Evolutionary conservation across 2,797 vertebrate species (phyloP).

Genomic region (Squalus acanthias): DNA sequence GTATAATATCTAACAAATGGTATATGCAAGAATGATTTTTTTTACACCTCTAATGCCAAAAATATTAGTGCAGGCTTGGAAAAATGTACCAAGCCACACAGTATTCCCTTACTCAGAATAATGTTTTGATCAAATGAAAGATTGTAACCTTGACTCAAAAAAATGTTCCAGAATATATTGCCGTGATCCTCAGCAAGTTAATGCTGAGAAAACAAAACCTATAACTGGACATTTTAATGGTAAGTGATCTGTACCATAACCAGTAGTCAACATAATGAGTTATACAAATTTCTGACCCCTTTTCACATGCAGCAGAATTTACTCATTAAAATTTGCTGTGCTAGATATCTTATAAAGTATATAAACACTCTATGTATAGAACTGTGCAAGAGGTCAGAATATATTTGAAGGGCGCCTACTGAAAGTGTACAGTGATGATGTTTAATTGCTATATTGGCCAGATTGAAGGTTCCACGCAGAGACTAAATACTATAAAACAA

Average conservation of each 20-base stretch:
- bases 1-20: background rate
- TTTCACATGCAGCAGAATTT: background rate
- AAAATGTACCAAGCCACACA: background rate
- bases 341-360: conserved; percentile 12
- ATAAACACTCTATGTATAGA: background rate
- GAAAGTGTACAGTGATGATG: conserved; percentile 25
- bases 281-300: background rate
- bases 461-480: background rate
- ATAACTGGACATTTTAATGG: background rate
- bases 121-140: background rate
- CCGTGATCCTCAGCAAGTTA: background rate
- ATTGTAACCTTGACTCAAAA: background rate
- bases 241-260: background rate
- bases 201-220: background rate
- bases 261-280: background rate
- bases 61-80: background rate
- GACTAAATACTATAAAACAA: conserved; percentile 36
- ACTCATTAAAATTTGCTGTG: conserved; percentile 22
- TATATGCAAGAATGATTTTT: background rate
- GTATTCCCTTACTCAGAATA: background rate
- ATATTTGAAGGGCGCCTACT: background rate
- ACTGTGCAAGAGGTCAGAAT: conserved; percentile 16
- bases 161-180: background rate
- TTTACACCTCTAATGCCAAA: background rate
- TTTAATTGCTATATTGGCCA: conserved; percentile 37